These are phyloP conservation scores for Brachionichthys hirsutus DNA, from an alignment of 2,113 vertebrate species.

Conservation along the genomic window DNA sequence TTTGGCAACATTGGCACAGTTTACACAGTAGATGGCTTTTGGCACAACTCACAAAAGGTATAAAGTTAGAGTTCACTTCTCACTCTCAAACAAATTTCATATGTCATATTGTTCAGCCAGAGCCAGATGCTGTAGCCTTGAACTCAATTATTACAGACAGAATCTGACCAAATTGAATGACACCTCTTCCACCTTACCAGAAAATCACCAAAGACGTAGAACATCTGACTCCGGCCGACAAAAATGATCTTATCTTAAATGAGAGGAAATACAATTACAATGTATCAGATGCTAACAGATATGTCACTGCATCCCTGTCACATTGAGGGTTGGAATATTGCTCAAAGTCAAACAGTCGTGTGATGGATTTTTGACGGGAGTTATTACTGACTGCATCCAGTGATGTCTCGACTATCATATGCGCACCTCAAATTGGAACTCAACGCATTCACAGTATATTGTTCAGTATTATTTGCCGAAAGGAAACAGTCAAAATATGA, in stretches of 20 bases:
- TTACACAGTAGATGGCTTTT: slow-evolving; percentile 69
- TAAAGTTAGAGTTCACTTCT: slow-evolving; percentile 40
- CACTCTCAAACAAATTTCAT: slow-evolving; percentile 30
- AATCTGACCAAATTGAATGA: slow-evolving; percentile 37
- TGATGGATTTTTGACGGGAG: slow-evolving; percentile 45
- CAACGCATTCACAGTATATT: slow-evolving; percentile 62
- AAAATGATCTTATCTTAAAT: slow-evolving; percentile 31
- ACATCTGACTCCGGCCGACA: slow-evolving; percentile 32
- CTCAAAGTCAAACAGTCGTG: slow-evolving; percentile 71
- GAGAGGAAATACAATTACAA: slow-evolving; percentile 44
- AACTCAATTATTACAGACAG: slow-evolving; percentile 29
- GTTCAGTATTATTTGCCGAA: slow-evolving; percentile 42
- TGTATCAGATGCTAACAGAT: slow-evolving; percentile 48
- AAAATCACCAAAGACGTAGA: slow-evolving; percentile 18
- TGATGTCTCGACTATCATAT: slow-evolving; percentile 40
- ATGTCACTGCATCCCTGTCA: slow-evolving; percentile 62
- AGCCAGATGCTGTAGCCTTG: slow-evolving; percentile 33
- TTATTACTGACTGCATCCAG: slow-evolving; percentile 52
- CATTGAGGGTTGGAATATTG: slow-evolving; percentile 72
- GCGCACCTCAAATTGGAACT: slow-evolving; percentile 45
- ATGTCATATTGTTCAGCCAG: slow-evolving; percentile 39
- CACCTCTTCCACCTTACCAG: slow-evolving; percentile 1
- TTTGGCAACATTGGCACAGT: slow-evolving; percentile 52
- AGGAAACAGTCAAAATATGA: slow-evolving; percentile 30
- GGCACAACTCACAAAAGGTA: slow-evolving; percentile 45